Conservation (phyloP, 1,140 invertebrate species). For the Psix sp. region DNA sequence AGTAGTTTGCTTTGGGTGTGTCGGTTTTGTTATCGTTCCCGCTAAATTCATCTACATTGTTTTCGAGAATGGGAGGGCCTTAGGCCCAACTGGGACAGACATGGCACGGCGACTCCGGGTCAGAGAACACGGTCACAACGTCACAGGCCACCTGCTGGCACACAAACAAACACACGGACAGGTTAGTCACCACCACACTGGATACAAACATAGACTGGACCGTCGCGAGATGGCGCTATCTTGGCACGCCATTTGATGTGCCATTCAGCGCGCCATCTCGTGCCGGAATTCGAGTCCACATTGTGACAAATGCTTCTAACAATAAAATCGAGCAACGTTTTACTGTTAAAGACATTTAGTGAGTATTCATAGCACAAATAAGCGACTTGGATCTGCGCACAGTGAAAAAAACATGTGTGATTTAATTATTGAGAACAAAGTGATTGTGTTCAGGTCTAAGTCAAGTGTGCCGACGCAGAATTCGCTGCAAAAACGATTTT, state of each 20-base stretch:
- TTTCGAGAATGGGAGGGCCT: slow-evolving; percentile 61
- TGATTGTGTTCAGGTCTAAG: too few species aligned
- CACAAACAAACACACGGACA: slow-evolving; percentile 78
- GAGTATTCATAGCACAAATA: slow-evolving; percentile 50
- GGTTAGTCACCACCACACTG: slow-evolving; percentile 78
- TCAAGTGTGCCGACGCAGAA: too few species aligned
- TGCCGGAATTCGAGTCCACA: slow-evolving; percentile 7
- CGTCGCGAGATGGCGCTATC: slow-evolving; percentile 3
- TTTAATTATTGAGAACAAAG: too few species aligned
- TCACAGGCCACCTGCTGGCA: slow-evolving; percentile 78
- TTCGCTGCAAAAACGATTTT: too few species aligned
- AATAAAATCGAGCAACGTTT: slow-evolving; percentile 18
- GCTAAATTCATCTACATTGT: slow-evolving; percentile 15
- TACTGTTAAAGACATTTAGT: slow-evolving; percentile 42
- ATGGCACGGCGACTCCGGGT: slow-evolving; percentile 77
- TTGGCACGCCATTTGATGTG: not conserved
- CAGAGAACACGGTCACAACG: slow-evolving; percentile 77
- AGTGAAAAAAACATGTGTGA: too few species aligned
- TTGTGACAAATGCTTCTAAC: slow-evolving; percentile 34
- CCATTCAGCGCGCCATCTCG: not conserved
- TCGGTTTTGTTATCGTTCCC: slow-evolving; percentile 1
- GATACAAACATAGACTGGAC: slow-evolving; percentile 49
- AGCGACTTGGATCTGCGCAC: slow-evolving; percentile 35
- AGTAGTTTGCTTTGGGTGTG: not conserved
- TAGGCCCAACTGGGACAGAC: slow-evolving; percentile 68